These are phyloP conservation scores for Acanthopleura granulata DNA, from an alignment of 2,888 invertebrate genomes.

Conservation along the genomic window DNA sequence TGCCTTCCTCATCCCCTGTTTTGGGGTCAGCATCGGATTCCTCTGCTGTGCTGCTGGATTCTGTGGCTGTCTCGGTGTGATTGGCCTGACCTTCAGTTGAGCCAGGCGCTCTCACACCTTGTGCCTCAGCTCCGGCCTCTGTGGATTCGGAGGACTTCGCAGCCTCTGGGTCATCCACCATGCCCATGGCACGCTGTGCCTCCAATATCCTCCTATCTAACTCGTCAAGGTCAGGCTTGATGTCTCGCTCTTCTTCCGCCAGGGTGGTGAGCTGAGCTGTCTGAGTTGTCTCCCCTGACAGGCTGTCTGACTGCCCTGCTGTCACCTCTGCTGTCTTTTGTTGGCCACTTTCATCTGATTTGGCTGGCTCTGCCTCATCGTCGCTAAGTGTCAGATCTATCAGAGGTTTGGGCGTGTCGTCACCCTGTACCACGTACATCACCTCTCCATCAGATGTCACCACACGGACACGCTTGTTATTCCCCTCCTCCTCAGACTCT, in stretches of 20 bases:
- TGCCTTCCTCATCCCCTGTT: no score
- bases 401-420: not conserved
- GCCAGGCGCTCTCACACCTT: not conserved
- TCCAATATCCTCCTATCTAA: conserved; percentile 1
- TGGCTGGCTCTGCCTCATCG: not conserved
- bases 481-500: not conserved
- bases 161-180: not conserved
- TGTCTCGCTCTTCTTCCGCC: not conserved
- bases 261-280: not conserved
- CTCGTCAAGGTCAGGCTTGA: conserved; percentile 5
- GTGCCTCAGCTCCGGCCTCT: not conserved
- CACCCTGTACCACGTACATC: not conserved
- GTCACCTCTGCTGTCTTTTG: not conserved
- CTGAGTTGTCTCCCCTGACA: not conserved
- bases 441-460: conserved; percentile 13
- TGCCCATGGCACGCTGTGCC: not conserved
- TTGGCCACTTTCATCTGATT: not conserved
- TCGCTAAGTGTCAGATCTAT: conserved; percentile 7
- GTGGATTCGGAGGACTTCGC: not conserved
- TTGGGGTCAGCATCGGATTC: no score
- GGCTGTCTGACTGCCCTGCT: not conserved
- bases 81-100: not conserved
- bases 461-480: not conserved
- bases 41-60: no score
- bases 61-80: not conserved